phyloP scores from a whole-genome alignment of 2,113 vertebrate genomes.

The Mustela nigripes region DNA sequence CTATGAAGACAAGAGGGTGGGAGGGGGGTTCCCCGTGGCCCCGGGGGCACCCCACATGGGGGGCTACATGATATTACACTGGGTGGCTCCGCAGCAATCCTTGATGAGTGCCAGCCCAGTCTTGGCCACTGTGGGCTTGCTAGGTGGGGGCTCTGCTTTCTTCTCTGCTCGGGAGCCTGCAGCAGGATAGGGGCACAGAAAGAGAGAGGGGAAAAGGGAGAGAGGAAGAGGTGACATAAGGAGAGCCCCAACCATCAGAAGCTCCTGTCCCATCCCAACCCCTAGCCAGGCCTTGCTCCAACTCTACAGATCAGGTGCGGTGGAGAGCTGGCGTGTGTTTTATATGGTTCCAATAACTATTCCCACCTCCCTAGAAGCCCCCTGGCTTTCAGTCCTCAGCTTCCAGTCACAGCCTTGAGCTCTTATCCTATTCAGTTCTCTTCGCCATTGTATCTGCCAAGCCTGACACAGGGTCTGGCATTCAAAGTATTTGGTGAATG shows the following conservation, averaged over 20 bases:
- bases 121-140: conserved; percentile 95
- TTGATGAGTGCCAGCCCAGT: conserved; percentile 96
- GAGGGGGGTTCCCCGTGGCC: conserved; percentile 57
- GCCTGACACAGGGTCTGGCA: background rate
- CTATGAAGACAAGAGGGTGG: conserved; percentile 76
- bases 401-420: background rate
- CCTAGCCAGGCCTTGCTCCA: background rate
- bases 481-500: background rate
- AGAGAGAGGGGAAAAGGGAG: background rate
- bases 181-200: background rate
- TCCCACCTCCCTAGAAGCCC: background rate
- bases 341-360: background rate
- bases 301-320: background rate
- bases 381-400: background rate
- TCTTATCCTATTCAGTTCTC: background rate
- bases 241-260: background rate
- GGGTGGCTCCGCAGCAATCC: conserved; percentile 97
- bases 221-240: conserved; percentile 48
- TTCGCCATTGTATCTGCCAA: background rate
- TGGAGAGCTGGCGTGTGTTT: background rate
- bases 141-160: conserved; percentile 94
- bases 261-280: background rate
- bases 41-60: conserved; percentile 21
- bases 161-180: conserved; percentile 93
- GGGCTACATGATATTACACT: conserved; percentile 96